Evolutionary conservation across 1,140 invertebrate genomes (phyloP), one percentile per base, ranked within the genome.

Genomic region (Ctenoplectra terminalis): DNA sequence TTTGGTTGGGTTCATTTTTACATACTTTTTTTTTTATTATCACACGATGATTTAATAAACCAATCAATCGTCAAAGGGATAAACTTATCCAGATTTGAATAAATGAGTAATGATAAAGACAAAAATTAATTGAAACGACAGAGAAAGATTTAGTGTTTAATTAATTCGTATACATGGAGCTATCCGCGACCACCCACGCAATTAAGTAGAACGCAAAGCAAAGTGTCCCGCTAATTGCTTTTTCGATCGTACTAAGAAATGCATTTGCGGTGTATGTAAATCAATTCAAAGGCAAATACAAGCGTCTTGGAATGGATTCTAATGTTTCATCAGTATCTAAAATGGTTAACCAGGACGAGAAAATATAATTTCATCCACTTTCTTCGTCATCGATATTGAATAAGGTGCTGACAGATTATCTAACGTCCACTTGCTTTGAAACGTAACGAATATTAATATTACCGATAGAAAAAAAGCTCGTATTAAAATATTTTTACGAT

Each of bases 181-280:
- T 66, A 46, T 13, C 0, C 3, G 13, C 64, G 5, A 7, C 40
- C 8, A 46, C 26, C 26, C 29, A 0, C 6, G 26, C 15, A 43
- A 46, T 66, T 46, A 66, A 66, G 23, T 43, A 66, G 37, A 64
- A 43, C 37, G 61, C 37, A 17, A 17, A 29, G 40, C 15, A 46
- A 46, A 43, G n/a, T 29, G 8, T 13, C 3, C 1, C 37, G 40
- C 64, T 67, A 67, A 67, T 67, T 67, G 64, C 64, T 67, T 67
- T 46, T 46, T 67, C 64, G 64, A 67, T 67, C 9, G 40, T 46
- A 29, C 40, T 26, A 43, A 46, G 37, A 46, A 67, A 34, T 17
- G 64, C 64, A 29, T 67, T 67, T 67, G 26, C 64, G 3, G 64
- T 2, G 40, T 26, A 0, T 67, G 40, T 46, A 67, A 67, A 67